Percentiles rank a stretch among this genome's conserved stretches.
Conservation (phyloP, 2,888 invertebrate genomes). For the Sphaerophoria rueppellii region DNA sequence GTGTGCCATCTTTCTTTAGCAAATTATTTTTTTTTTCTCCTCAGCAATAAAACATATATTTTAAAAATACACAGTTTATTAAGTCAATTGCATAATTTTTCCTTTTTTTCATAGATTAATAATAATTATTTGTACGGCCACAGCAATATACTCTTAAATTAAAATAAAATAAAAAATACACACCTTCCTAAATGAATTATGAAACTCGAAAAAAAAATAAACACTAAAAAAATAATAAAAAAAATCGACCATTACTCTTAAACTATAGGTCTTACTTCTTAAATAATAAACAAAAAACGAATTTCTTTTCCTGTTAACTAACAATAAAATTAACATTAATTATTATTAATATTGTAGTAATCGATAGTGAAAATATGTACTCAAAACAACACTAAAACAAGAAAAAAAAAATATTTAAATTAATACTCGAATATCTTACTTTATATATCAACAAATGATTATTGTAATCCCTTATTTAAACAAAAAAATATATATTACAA, state of each 20-base stretch:
- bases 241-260: neutral
- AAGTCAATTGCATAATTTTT: neutral
- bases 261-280: neutral
- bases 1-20: neutral
- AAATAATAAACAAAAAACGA: neutral
- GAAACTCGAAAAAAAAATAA: neutral
- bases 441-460: conserved; percentile 2
- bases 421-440: conserved; percentile 8
- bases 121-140: conserved; percentile 8
- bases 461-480: conserved; percentile 6
- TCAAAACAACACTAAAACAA: neutral
- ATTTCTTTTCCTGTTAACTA: neutral
- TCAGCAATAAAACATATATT: no score
- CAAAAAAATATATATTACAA: neutral
- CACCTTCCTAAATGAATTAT: neutral
- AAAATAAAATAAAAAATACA: neutral
- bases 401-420: neutral
- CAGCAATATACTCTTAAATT: neutral
- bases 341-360: neutral
- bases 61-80: neutral
- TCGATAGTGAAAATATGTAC: conserved; percentile 14
- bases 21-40: neutral
- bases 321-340: neutral
- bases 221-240: neutral
- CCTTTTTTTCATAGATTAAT: neutral